Evolutionary conservation across 1,140 invertebrate genomes (phyloP), one percentile per base, ranked within the genome.

Genomic region (Drosophila lini): DNA sequence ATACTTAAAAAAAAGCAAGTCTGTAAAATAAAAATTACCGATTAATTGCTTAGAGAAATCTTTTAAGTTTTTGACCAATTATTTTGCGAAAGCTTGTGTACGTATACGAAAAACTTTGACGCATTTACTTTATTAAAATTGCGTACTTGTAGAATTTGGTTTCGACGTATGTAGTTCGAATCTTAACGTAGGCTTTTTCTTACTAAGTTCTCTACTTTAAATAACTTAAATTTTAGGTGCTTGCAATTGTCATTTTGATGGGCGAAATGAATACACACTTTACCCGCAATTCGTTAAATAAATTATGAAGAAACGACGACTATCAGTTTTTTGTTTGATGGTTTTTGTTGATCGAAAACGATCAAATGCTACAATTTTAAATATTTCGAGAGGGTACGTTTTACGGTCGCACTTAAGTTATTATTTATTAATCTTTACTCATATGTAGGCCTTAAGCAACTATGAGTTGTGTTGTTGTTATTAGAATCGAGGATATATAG

Each of bases 401-500:
- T 22, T 38, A 22, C 38, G 62, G 65, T 81, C 80, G 79, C 70
- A 70, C 67, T 82, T 70, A 62, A 63, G 53, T 69, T 74, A 58
- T 71, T 80, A 59, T 69, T 73, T 74, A 69, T 71, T 85, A 73
- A 50, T 67, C 25, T 36, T 71, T 71, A 59, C 69, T 70, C 69
- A 71, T 71, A 50, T 68, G 38, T 59, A 69, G 53, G 64, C 78
- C 41, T 62, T 41, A 77, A 64, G 58, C 59, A 57, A 53, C 47
- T 76, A 71, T 65, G 57, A 42, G 45, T 55, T 16, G 45, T 38
- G 34, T 68, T 61, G 28, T 71, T 61, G 53, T 70, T 48, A 64
- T 92, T 92, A 91, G 58, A 92, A 91, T 36, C 91, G 80, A 79
- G 78, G 91, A 61, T 81, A 71, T 44, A 78, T 78, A 55, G 74